Percentiles rank a stretch among this genome's conserved stretches.
Conservation (phyloP, 2,113 vertebrate species). For the Bettongia penicillata region DNA sequence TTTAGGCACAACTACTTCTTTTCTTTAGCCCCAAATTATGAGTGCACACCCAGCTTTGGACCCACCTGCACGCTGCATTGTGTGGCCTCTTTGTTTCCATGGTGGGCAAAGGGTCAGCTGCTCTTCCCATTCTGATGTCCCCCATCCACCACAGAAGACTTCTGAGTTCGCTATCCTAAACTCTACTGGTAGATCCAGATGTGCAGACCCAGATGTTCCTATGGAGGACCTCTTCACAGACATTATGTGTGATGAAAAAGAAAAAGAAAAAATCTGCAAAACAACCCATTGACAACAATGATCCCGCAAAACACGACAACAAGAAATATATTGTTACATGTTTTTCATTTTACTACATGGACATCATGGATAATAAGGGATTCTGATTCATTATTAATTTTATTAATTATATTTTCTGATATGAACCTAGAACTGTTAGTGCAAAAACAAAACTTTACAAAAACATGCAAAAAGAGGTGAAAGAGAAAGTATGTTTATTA, state of each 20-base stretch:
- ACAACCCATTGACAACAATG: slow-evolving; percentile 54
- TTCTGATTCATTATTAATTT: slow-evolving; percentile 85
- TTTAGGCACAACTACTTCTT: slow-evolving; percentile 76
- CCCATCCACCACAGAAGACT: neutral
- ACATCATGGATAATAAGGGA: slow-evolving; percentile 83
- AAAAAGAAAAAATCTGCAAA: slow-evolving; percentile 63
- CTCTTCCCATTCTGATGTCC: slow-evolving; percentile 40
- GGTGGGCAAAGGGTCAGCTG: slow-evolving; percentile 2
- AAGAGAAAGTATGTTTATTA: slow-evolving; percentile 43
- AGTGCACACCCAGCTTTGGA: slow-evolving; percentile 42
- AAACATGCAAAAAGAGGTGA: slow-evolving; percentile 62
- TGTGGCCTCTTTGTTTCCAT: slow-evolving; percentile 35
- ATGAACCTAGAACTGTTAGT: slow-evolving; percentile 84
- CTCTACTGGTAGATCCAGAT: slow-evolving; percentile 38
- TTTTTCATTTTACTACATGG: slow-evolving; percentile 75
- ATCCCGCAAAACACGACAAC: slow-evolving; percentile 63
- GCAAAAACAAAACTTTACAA: slow-evolving; percentile 73
- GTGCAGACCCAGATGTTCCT: neutral
- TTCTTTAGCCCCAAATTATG: slow-evolving; percentile 67
- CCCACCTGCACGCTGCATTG: slow-evolving; percentile 16
- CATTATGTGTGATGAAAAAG: slow-evolving; percentile 65
- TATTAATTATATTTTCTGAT: slow-evolving; percentile 87
- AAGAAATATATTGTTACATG: slow-evolving; percentile 65
- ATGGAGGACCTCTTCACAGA: slow-evolving; percentile 65
- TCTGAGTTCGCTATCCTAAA: slow-evolving; percentile 35